These are phyloP conservation scores for Odocoileus virginianus DNA, from an alignment of 2,113 vertebrate genomes.

Conservation along the genomic window DNA sequence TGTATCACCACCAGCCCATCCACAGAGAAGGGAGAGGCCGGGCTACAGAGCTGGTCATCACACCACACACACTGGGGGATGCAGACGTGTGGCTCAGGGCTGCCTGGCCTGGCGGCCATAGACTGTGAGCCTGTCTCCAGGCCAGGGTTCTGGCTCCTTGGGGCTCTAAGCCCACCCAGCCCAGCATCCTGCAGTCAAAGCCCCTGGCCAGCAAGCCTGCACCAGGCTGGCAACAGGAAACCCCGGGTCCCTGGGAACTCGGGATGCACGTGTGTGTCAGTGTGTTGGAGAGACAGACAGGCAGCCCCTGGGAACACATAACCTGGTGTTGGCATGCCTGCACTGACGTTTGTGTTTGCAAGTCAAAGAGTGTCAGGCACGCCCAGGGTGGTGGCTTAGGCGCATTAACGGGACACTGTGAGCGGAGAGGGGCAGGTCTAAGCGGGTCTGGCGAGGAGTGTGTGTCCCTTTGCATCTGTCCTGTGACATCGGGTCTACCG, in stretches of 20 bases:
- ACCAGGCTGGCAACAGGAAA: not conserved
- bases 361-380: not conserved
- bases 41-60: not conserved
- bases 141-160: not conserved
- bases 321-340: rapidly evolving
- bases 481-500: not conserved
- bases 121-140: conserved; percentile 27
- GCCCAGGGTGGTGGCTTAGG: not conserved
- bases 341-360: not conserved
- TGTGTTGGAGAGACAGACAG: not conserved
- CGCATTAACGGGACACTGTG: not conserved
- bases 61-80: not conserved
- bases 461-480: not conserved
- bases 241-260: not conserved
- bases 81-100: not conserved
- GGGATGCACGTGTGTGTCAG: not conserved
- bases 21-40: not conserved
- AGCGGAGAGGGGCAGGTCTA: not conserved
- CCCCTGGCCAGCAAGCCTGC: conserved; percentile 12
- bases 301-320: not conserved
- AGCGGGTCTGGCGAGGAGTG: not conserved
- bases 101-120: not conserved
- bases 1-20: rapidly evolving
- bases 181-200: not conserved
- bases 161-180: not conserved